phyloP scores from a whole-genome alignment of 92 coral and sea anemone species.

The Siderastrea siderea region DNA sequence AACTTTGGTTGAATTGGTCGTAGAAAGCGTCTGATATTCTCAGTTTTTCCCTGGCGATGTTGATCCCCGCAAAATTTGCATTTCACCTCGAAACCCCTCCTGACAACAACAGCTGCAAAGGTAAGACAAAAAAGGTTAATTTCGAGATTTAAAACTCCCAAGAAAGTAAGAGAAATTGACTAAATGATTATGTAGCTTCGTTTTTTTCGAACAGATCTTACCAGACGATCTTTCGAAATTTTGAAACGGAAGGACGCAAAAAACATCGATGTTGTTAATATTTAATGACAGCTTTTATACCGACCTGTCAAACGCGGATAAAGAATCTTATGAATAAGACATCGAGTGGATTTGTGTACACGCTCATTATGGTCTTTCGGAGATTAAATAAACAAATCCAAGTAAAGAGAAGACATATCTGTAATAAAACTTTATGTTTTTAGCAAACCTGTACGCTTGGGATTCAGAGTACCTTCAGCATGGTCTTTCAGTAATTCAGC shows the following conservation, averaged over 20 bases:
- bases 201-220: not conserved
- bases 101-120: conserved; percentile 25
- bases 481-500: not conserved
- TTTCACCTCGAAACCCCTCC: conserved; percentile 6
- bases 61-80: conserved; percentile 42
- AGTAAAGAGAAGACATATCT: conserved; percentile 1
- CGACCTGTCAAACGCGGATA: conserved; percentile 41
- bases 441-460: not conserved
- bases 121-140: not conserved
- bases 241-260: conserved; percentile 45
- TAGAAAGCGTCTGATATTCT: not conserved
- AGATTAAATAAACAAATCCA: conserved; percentile 26
- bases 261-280: conserved; percentile 61
- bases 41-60: conserved; percentile 21
- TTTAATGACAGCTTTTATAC: conserved; percentile 51
- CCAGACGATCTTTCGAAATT: not conserved
- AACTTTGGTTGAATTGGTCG: conserved; percentile 16
- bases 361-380: conserved; percentile 22
- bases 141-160: not conserved
- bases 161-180: too few relatives aligned
- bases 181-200: not conserved
- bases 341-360: not conserved
- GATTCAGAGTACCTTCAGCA: not conserved
- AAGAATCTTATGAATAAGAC: conserved; percentile 16
- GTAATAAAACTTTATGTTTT: not conserved